Base-by-base conservation (phyloP, 2,113 vertebrate genomes). In the Anoplopoma fimbria region DNA sequence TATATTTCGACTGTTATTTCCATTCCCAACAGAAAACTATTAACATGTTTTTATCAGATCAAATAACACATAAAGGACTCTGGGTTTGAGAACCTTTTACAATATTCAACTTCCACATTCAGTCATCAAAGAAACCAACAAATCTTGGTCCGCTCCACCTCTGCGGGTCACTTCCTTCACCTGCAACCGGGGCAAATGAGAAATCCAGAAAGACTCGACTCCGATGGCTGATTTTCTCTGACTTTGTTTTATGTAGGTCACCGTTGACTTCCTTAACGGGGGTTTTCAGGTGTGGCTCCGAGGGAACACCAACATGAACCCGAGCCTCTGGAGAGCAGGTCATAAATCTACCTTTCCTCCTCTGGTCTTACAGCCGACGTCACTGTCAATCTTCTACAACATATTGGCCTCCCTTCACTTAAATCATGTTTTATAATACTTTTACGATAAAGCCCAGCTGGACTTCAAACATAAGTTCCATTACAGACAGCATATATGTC, bases 401-500 rank as follows among this genome's bases (percentile, higher is more conserved):
- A 90, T 77, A 75, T 87, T 89, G 88, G n/a, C 87, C 90, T 74
- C 68, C 62, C 70, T 63, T 84, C 79, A 38, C 75, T 79, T 90
- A 86, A 89, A 89, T 86, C 71, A 77, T 69, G 88, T 90, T 92
- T 89, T 91, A 89, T 82, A 84, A 34, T 80, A 77, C 84, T 88
- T 93, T 93, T 92, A 94, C 73, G 65, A 86, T 75, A 47, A 78
- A 69, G 71, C 67, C 70, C 87, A 87, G 89, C 87, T 91, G 88
- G 82, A 87, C 68, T 80, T 92, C 88, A 87, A 92, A 91, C 88
- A 79, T 70, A 5, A 76, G 80, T 77, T 67, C 71, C 14, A n/a
- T 12, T 31, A 72, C 67, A 81, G 65, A 79, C 77, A 85, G 86
- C 75, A 84, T 90, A 91, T 82, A 87, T 49, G 68, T 0, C 67